Evolutionary conservation across 2,113 vertebrate genomes (phyloP).

Genomic region (Probosciger aterrimus): DNA sequence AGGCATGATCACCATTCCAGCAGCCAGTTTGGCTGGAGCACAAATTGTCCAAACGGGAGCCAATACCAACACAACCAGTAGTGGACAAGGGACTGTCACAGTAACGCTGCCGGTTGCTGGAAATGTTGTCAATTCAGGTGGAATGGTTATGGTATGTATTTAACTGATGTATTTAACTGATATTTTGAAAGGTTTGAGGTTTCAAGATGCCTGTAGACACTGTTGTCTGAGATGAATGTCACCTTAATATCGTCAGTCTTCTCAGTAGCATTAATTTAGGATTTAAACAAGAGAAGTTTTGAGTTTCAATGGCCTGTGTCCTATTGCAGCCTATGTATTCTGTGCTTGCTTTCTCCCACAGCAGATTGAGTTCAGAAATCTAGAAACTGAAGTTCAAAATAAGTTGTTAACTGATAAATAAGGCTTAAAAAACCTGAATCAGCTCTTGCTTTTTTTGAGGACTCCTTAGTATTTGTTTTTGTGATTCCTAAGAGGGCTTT

Average conservation of each 20-base stretch:
- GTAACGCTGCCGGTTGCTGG: slow-evolving; percentile 96
- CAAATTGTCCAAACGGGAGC: slow-evolving; percentile 95
- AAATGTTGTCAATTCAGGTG: slow-evolving; percentile 96
- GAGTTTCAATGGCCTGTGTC: not conserved
- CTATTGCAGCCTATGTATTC: not conserved
- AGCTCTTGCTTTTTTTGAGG: not conserved
- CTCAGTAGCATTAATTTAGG: not conserved
- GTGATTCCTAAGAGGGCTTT: not conserved
- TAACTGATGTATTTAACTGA: not conserved
- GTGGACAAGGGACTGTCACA: slow-evolving; percentile 95
- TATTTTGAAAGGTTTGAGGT: not conserved
- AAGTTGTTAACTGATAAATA: not conserved
- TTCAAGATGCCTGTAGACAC: not conserved
- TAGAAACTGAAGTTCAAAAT: not conserved
- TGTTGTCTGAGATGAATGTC: not conserved
- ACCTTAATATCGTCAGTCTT: too few species aligned
- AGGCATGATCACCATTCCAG: slow-evolving; percentile 99
- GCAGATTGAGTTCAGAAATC: not conserved
- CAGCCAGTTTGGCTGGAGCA: slow-evolving; percentile 92
- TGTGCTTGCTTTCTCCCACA: not conserved
- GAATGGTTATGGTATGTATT: slow-evolving; percentile 97
- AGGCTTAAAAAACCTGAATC: not conserved
- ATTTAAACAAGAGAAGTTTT: not conserved
- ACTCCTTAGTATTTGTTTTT: not conserved
- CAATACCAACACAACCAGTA: slow-evolving; percentile 95